Percentiles rank a stretch among this genome's conserved stretches.
phyloP scores from a whole-genome alignment of 2,797 vertebrate genomes.

The Masticophis lateralis region DNA sequence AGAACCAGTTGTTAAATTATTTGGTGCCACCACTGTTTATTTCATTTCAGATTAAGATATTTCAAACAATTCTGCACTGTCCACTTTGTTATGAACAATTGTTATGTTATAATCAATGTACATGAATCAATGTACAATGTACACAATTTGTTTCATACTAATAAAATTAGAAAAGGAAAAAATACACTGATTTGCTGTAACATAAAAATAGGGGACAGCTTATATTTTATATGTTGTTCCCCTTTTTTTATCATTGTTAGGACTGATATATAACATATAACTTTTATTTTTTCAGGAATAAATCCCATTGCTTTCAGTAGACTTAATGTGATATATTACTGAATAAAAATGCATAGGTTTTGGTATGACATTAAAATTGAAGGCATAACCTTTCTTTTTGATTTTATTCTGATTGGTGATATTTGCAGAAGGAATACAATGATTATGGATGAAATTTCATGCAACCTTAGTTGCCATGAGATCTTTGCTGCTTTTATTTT shows the following conservation, averaged over 20 bases:
- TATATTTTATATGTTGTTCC: not conserved
- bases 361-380: not conserved
- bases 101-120: not conserved
- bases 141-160: not conserved
- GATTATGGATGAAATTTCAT: not conserved
- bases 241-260: not conserved
- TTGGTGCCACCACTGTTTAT: not conserved
- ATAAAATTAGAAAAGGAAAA: not conserved
- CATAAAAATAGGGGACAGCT: not conserved
- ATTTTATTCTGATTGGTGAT: not conserved
- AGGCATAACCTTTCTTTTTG: not conserved
- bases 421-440: not conserved
- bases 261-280: not conserved
- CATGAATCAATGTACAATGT: not conserved
- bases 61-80: not conserved
- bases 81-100: not conserved
- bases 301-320: not conserved
- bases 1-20: too few relatives aligned
- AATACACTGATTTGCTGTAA: not conserved
- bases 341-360: not conserved
- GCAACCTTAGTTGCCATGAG: not conserved
- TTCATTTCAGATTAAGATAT: not conserved
- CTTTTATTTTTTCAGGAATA: not conserved
- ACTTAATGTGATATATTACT: not conserved
- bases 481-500: not conserved